A percentile compares a stretch with the other conserved stretches of the same genome.
phyloP scores from a whole-genome alignment of 2,888 invertebrate species.

The Cyclophora albipunctata region DNA sequence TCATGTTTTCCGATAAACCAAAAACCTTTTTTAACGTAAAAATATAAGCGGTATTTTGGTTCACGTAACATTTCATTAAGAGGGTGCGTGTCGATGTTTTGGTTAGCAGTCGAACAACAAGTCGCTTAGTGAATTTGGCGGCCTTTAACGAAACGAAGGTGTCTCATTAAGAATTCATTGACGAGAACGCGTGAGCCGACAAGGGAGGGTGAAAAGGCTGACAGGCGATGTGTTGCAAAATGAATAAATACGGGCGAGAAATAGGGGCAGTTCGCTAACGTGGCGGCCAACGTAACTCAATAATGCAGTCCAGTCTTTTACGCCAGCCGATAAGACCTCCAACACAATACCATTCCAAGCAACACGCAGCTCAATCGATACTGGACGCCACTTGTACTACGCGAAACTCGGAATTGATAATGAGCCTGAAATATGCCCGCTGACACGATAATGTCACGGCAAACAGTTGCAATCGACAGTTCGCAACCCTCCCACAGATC shows the following conservation, averaged over 20 bases:
- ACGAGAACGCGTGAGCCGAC: slow-evolving; percentile 54
- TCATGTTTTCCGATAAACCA: too few relatives aligned
- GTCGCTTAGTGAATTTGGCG: slow-evolving; percentile 60
- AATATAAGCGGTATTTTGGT: too few relatives aligned
- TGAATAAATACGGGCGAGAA: slow-evolving; percentile 73
- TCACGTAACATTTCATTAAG: slow-evolving; percentile 5
- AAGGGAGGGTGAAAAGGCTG: slow-evolving; percentile 61
- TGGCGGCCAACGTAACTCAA: slow-evolving; percentile 56
- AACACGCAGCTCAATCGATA: slow-evolving; percentile 25
- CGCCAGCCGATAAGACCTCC: slow-evolving; percentile 16
- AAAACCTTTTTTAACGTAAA: too few relatives aligned
- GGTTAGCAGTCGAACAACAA: slow-evolving; percentile 53
- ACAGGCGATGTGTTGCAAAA: slow-evolving; percentile 71
- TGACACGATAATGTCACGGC: slow-evolving; percentile 67
- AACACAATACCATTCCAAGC: slow-evolving; percentile 1
- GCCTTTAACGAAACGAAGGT: slow-evolving; percentile 66
- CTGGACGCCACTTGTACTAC: slow-evolving; percentile 36
- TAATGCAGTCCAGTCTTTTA: slow-evolving; percentile 47
- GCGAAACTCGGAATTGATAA: slow-evolving; percentile 57
- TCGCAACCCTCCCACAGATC: slow-evolving; percentile 45
- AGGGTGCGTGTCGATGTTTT: slow-evolving; percentile 57
- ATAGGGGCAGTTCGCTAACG: slow-evolving; percentile 68
- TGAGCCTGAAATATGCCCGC: slow-evolving; percentile 38
- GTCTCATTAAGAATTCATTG: slow-evolving; percentile 66
- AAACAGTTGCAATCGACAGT: slow-evolving; percentile 66